Conservation (phyloP, 2,113 vertebrate species). For the Peucedramus taeniatus region DNA sequence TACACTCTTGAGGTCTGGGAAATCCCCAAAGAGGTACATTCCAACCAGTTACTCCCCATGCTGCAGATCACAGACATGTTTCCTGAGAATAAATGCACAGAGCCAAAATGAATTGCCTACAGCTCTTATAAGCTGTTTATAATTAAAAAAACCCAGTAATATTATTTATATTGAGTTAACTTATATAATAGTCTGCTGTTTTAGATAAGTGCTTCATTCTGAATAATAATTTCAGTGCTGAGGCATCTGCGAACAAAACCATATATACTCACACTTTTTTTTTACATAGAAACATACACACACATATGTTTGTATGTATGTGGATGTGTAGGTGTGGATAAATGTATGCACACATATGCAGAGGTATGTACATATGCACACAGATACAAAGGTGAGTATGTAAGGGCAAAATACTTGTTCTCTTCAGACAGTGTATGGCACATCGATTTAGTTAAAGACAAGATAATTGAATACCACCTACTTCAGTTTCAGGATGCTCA, state of each 20-base stretch:
- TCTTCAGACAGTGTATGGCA: background rate
- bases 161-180: background rate
- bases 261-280: background rate
- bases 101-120: background rate
- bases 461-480: background rate
- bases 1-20: background rate
- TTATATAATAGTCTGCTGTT: background rate
- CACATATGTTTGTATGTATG: background rate
- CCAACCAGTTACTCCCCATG: background rate
- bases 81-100: background rate
- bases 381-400: background rate
- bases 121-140: background rate
- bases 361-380: background rate
- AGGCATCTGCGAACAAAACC: rapidly evolving
- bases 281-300: background rate
- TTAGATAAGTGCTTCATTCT: background rate
- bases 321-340: background rate
- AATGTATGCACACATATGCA: rapidly evolving
- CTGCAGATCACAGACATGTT: background rate
- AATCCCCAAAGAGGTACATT: background rate
- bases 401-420: background rate
- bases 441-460: background rate
- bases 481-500: background rate
- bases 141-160: background rate
- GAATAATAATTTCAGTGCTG: background rate